Evolutionary conservation across 2,888 invertebrate species (phyloP).

Genomic region (Synanthedon myopaeformis): DNA sequence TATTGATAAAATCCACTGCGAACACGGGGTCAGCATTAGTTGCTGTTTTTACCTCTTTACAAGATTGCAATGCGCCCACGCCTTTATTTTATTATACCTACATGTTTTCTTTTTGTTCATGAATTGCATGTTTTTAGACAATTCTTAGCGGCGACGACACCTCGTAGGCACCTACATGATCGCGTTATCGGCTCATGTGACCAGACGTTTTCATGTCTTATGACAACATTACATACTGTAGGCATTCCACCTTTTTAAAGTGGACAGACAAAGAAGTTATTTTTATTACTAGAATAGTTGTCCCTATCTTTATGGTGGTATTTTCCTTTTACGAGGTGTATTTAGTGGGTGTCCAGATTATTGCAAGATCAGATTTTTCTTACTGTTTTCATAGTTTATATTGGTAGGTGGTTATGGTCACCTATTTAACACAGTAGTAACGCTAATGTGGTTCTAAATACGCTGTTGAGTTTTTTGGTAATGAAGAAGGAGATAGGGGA

Average conservation of each 20-base stretch:
- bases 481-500: no score
- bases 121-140: conserved; percentile 28
- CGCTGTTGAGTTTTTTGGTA: no score
- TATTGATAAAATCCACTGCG: conserved; percentile 27
- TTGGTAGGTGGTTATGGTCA: no score
- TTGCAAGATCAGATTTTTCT: no score
- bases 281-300: neutral
- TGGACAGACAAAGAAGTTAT: neutral
- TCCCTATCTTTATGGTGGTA: neutral
- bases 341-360: no score
- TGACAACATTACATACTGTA: neutral
- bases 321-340: neutral
- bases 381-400: no score
- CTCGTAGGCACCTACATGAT: conserved; percentile 11
- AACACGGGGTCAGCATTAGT: conserved; percentile 26
- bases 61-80: conserved; percentile 35
- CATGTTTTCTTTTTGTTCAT: conserved; percentile 22
- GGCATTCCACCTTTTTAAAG: neutral
- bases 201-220: neutral
- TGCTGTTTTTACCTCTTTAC: conserved; percentile 20
- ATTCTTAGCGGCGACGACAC: conserved; percentile 15
- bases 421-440: no score
- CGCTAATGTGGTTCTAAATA: no score
- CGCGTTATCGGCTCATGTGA: conserved; percentile 13
- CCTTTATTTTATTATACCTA: conserved; percentile 22